phyloP scores from a whole-genome alignment of 2,113 vertebrate species.

The Cricetomys ansorgei region DNA sequence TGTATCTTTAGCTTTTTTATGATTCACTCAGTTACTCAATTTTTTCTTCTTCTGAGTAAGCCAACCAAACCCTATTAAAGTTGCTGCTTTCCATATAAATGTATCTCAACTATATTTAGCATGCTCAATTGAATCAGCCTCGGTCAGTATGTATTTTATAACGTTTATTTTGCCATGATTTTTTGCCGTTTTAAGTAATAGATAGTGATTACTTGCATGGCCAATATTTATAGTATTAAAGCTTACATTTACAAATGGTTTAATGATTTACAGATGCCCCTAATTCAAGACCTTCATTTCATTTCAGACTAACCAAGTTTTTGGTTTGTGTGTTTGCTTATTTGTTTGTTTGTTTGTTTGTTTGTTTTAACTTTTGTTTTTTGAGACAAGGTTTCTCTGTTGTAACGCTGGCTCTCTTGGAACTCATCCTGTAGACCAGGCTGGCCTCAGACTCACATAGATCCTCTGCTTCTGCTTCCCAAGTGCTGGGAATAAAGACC shows the following conservation, averaged over 20 bases:
- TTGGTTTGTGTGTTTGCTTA: no score
- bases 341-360: not conserved
- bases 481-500: no score
- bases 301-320: slow-evolving; percentile 3
- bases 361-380: no score
- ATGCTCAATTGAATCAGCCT: slow-evolving; percentile 6
- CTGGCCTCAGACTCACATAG: no score
- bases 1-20: slow-evolving; percentile 1
- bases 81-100: not conserved
- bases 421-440: no score
- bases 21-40: not conserved
- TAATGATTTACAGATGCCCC: not conserved
- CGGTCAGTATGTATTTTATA: not conserved
- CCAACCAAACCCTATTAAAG: not conserved
- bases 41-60: not conserved
- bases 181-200: not conserved
- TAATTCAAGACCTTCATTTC: not conserved
- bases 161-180: not conserved
- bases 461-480: no score
- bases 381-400: no score
- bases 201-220: not conserved
- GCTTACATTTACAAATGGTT: slow-evolving; percentile 29
- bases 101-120: not conserved
- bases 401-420: no score
- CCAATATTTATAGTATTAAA: not conserved